Evolutionary conservation across 2,888 invertebrate species (phyloP).

Genomic region (Neelides folsomi): DNA sequence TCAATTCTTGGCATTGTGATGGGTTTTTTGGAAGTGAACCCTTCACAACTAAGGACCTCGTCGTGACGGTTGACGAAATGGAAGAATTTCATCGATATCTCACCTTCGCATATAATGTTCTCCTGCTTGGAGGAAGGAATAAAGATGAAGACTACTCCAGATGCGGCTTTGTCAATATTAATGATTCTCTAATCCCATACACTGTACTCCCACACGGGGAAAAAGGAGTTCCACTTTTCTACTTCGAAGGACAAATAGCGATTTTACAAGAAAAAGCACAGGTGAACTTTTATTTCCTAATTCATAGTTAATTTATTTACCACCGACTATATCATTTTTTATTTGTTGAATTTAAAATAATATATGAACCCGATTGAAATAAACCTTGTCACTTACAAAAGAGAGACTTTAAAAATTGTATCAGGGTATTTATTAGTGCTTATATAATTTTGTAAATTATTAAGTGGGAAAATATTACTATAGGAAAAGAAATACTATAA

Average conservation of each 20-base stretch:
- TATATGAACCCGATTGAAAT: too few relatives aligned
- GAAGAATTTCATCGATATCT: constrained; percentile 80
- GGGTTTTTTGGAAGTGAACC: constrained; percentile 74
- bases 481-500: too few relatives aligned
- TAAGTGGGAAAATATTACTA: too few relatives aligned
- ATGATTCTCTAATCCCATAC: constrained; percentile 84
- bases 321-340: too few relatives aligned
- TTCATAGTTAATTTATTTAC: too few relatives aligned
- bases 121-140: constrained; percentile 29
- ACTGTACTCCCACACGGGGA: constrained; percentile 60
- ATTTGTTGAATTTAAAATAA: too few relatives aligned
- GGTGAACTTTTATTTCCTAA: constrained; percentile 38
- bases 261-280: constrained; percentile 75
- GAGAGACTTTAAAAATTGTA: too few relatives aligned
- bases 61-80: constrained; percentile 75
- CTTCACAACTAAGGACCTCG: constrained; percentile 76
- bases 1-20: constrained; percentile 83
- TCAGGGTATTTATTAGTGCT: too few relatives aligned
- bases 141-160: constrained; percentile 45
- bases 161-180: constrained; percentile 81
- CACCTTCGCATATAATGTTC: constrained; percentile 63
- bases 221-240: constrained; percentile 82
- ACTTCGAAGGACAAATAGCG: constrained; percentile 74
- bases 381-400: too few relatives aligned
- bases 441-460: too few relatives aligned